Base-by-base conservation (phyloP, 2,113 vertebrate species). In the Ranitomeya imitator region DNA sequence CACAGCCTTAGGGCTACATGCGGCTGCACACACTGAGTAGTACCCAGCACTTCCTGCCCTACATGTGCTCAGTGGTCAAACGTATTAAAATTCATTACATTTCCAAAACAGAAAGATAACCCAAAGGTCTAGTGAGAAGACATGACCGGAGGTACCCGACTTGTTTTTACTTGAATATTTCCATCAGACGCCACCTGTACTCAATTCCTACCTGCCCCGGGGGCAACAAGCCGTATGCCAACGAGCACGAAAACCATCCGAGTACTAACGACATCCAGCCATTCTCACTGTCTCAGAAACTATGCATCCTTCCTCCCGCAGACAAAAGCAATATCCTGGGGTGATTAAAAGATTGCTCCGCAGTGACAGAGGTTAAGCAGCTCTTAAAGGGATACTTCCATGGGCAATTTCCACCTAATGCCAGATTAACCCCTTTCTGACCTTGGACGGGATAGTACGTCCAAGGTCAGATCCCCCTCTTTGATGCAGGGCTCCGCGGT, bases 301-400 rank as follows among this genome's bases (percentile, higher is more conserved):
- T 59, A 82, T 54, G 79, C 86, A 88, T 88, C 79, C 79, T 74
- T 88, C 86, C 86, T 88, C 81, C 63, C 63, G 54, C 18, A 88
- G 65, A 88, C 86, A 88, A 88, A 82, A 52, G 69, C 79, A 83
- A 83, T 88, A 88, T 88, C 86, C 86, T 52, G 67, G 79, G 79
- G 86, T 83, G 67, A 76, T 83, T 76, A 88, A 71, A 73, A 83
- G 79, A 82, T 73, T 74, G 79, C 55, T 88, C 19, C 37, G 79
- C 86, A 76, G 54, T 88, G 86, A 82, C 86, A 88, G 86, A 88
- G 86, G 86, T 88, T 88, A 88, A 88, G 86, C 55, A 73, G 79
- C 79, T 88, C 79, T 88, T 83, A 83, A 88, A 88, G 54, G 78
- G 65, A 45, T 54, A 18, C 19, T 26, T 71, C 79, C 31, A 60